phyloP scores from a whole-genome alignment of 2,113 vertebrate species.

The Corydoras sp. region DNA sequence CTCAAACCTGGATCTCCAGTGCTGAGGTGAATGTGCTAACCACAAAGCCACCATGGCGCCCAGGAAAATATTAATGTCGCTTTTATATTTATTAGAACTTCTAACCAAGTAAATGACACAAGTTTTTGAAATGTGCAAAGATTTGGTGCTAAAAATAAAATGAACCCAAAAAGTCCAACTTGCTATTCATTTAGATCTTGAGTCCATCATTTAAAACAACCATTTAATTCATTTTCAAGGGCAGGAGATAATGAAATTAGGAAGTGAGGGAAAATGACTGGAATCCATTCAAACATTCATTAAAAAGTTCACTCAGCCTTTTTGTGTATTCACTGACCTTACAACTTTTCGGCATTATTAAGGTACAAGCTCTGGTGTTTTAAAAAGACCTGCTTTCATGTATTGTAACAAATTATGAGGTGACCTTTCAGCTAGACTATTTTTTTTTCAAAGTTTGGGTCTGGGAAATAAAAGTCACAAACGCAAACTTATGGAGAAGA shows the following conservation, averaged over 20 bases:
- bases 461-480: slow-evolving; percentile 4
- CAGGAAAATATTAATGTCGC: no score
- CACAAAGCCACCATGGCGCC: no score
- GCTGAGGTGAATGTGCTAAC: no score
- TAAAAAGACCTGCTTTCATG: slow-evolving; percentile 22
- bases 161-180: slow-evolving; percentile 40
- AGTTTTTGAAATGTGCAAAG: no score
- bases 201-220: slow-evolving; percentile 44
- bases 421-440: slow-evolving; percentile 32
- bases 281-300: slow-evolving; percentile 54
- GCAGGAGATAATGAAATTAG: slow-evolving; percentile 48
- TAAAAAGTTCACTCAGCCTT: slow-evolving; percentile 45
- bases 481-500: neutral
- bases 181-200: neutral
- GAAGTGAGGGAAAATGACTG: slow-evolving; percentile 50
- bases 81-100: no score
- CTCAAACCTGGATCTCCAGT: no score
- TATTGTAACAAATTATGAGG: slow-evolving; percentile 8
- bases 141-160: neutral
- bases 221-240: slow-evolving; percentile 56
- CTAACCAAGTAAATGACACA: no score
- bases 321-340: slow-evolving; percentile 53
- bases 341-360: slow-evolving; percentile 20
- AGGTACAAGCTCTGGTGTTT: slow-evolving; percentile 22
- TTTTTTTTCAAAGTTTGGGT: slow-evolving; percentile 6